Conservation (phyloP, 1,140 invertebrate genomes). For the Babylonia areolata region DNA sequence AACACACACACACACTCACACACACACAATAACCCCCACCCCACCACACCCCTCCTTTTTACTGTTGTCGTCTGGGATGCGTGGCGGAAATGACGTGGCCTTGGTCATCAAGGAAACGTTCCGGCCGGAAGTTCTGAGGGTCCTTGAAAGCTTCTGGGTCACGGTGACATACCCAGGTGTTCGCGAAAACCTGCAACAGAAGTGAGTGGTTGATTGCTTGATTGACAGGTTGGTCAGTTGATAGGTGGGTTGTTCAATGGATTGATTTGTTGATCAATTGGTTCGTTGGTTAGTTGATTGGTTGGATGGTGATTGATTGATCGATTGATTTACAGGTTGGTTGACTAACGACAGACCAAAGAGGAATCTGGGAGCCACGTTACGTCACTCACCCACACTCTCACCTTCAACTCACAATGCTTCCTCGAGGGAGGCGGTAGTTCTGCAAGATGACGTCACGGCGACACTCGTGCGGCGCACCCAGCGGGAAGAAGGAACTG, state of each 20-base stretch:
- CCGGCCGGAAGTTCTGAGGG: slow-evolving; percentile 84
- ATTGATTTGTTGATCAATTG: no score
- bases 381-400: slow-evolving; percentile 7
- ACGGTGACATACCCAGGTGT: slow-evolving; percentile 89
- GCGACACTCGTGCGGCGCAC: slow-evolving; percentile 37
- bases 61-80: slow-evolving; percentile 35
- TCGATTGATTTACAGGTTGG: no score
- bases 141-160: slow-evolving; percentile 82
- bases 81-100: slow-evolving; percentile 33
- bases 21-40: no score
- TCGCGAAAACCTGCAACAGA: slow-evolving; percentile 80
- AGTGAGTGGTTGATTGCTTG: background rate
- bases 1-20: no score
- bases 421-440: slow-evolving; percentile 18
- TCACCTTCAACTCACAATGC: slow-evolving; percentile 2
- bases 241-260: no score
- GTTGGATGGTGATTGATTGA: no score
- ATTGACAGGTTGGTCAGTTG: no score
- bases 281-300: no score
- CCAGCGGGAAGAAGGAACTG: slow-evolving; percentile 71
- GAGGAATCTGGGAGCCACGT: no score
- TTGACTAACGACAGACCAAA: no score
- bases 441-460: background rate
- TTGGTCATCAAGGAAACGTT: slow-evolving; percentile 74
- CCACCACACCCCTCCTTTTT: no score